These are phyloP conservation scores for Trichogramma dendrolimi DNA, from an alignment of 2,888 invertebrate species.

Conservation along the genomic window DNA sequence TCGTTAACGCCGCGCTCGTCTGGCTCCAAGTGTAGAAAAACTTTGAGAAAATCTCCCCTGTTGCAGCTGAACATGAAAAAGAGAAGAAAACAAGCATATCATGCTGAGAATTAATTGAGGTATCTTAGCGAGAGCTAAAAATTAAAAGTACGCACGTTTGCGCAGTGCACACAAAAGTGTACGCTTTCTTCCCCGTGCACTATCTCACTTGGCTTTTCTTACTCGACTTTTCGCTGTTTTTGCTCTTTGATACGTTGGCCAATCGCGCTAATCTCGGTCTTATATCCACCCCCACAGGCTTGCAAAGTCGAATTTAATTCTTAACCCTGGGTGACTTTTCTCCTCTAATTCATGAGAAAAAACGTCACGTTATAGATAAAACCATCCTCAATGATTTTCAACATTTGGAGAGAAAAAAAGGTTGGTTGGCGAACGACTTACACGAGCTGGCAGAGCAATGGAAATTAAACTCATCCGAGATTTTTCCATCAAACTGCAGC, in stretches of 20 bases:
- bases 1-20: constrained; percentile 68
- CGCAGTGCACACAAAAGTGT: no score
- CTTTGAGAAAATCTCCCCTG: constrained; percentile 71
- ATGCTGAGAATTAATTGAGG: constrained; percentile 19
- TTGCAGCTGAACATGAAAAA: constrained; percentile 64
- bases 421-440: no score
- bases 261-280: constrained; percentile 15
- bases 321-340: background rate
- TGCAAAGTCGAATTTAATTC: constrained; percentile 15
- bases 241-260: background rate
- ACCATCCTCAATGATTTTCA: background rate
- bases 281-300: constrained; percentile 6
- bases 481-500: no score
- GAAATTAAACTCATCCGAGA: no score
- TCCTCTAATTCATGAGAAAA: no score
- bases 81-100: constrained; percentile 10
- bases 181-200: no score
- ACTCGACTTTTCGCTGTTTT: background rate
- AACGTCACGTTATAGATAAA: background rate
- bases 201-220: background rate
- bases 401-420: no score
- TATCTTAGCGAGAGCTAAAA: background rate
- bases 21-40: constrained; percentile 71
- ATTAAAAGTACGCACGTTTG: no score
- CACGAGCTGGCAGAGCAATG: no score